Conservation (phyloP, 2,888 invertebrate species). For the Bombylius major region DNA sequence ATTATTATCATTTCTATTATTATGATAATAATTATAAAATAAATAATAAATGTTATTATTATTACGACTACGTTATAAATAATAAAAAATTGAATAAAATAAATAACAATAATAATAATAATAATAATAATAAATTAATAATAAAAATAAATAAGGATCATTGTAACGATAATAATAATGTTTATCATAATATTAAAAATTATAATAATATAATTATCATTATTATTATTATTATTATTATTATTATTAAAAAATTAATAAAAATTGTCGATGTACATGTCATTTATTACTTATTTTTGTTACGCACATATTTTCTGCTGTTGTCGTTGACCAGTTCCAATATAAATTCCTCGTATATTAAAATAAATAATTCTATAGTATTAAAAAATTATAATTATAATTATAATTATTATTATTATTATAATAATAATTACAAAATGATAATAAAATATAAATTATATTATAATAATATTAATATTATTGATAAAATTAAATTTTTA, state of each 20-base stretch:
- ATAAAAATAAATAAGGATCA: slow-evolving; percentile 16
- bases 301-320: slow-evolving; percentile 37
- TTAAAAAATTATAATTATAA: neutral
- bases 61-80: too few species aligned
- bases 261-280: neutral
- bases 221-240: neutral
- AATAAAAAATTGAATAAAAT: neutral
- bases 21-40: neutral
- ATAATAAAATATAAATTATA: neutral
- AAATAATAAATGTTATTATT: neutral
- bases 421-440: neutral
- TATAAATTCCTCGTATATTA: slow-evolving; percentile 7
- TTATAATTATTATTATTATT: slow-evolving; percentile 2
- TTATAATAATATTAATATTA: slow-evolving; percentile 1
- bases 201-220: too few species aligned
- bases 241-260: neutral
- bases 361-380: slow-evolving; percentile 1
- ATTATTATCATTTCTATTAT: slow-evolving; percentile 5
- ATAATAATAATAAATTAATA: slow-evolving; percentile 13
- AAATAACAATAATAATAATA: slow-evolving; percentile 13
- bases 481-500: slow-evolving; percentile 4
- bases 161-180: slow-evolving; percentile 1
- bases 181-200: too few species aligned
- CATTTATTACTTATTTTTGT: slow-evolving; percentile 23
- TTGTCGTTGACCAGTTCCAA: slow-evolving; percentile 37